Evolutionary conservation across 1,140 invertebrate species (phyloP).

Genomic region (Leucophenga varia): DNA sequence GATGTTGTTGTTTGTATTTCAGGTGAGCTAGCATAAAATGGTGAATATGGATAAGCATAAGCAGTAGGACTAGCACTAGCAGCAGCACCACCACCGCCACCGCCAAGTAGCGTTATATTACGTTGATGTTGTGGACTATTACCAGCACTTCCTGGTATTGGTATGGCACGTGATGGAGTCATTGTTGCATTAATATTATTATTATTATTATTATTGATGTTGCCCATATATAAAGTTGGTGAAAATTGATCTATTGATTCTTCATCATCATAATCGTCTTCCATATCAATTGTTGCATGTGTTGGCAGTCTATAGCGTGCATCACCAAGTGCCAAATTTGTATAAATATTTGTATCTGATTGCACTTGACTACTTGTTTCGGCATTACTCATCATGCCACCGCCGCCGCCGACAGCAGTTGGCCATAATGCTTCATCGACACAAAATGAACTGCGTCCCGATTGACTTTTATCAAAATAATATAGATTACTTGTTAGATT

Average conservation of each 20-base stretch:
- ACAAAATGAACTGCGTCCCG: constrained; percentile 44
- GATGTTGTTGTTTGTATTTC: constrained; percentile 18
- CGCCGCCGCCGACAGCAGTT: background rate
- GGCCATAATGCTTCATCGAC: constrained; percentile 45
- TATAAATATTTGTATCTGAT: constrained; percentile 38
- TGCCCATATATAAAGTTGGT: constrained; percentile 32
- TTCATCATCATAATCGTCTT: constrained; percentile 28
- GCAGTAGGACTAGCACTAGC: constrained; percentile 45
- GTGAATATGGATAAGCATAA: constrained; percentile 34
- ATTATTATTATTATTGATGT: no score
- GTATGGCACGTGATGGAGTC: constrained; percentile 29
- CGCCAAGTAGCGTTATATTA: background rate
- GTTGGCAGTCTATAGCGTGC: constrained; percentile 13
- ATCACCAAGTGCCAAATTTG: constrained; percentile 19
- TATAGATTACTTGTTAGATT: no score
- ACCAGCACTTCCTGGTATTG: constrained; percentile 43
- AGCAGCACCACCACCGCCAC: constrained; percentile 18
- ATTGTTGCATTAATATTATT: background rate
- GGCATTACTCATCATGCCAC: background rate
- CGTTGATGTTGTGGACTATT: constrained; percentile 42
- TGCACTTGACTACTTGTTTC: background rate
- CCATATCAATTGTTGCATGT: background rate
- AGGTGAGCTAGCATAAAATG: constrained; percentile 46
- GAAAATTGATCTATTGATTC: constrained; percentile 51
- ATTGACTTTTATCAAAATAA: constrained; percentile 39